These are phyloP conservation scores for Hymenochirus boettgeri DNA, from an alignment of 2,113 vertebrate species.

Conservation along the genomic window DNA sequence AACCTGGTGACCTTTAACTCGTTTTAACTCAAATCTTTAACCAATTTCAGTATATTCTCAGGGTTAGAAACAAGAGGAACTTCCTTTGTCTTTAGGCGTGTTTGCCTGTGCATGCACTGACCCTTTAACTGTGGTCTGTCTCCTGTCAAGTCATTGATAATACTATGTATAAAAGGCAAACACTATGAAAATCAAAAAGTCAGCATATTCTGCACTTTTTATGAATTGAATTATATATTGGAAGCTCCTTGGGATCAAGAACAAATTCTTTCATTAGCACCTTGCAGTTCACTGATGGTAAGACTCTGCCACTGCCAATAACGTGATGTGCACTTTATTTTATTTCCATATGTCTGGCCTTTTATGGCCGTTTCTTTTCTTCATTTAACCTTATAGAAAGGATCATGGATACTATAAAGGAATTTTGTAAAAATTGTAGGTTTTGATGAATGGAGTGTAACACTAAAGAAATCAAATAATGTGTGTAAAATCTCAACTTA, in stretches of 20 bases:
- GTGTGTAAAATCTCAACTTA: too few species aligned
- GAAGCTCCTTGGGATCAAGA: slow-evolving; percentile 3
- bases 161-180: background rate
- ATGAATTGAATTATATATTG: slow-evolving; percentile 5
- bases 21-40: slow-evolving; percentile 57
- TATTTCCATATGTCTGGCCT: background rate
- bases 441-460: too few species aligned
- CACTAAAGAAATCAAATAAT: too few species aligned
- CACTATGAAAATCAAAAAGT: background rate
- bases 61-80: slow-evolving; percentile 65
- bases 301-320: background rate
- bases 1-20: slow-evolving; percentile 89
- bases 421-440: too few species aligned
- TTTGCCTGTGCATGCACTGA: slow-evolving; percentile 60
- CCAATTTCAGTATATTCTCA: slow-evolving; percentile 73
- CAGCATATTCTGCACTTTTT: slow-evolving; percentile 29
- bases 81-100: slow-evolving; percentile 53
- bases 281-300: slow-evolving; percentile 3
- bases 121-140: slow-evolving; percentile 36
- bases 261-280: slow-evolving; percentile 4
- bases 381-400: too few species aligned
- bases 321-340: slow-evolving; percentile 5
- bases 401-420: too few species aligned
- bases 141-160: background rate
- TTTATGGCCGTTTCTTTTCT: too few species aligned